Evolutionary conservation across 2,797 vertebrate genomes (phyloP).

Genomic region (Lepilemur septentrionalis): DNA sequence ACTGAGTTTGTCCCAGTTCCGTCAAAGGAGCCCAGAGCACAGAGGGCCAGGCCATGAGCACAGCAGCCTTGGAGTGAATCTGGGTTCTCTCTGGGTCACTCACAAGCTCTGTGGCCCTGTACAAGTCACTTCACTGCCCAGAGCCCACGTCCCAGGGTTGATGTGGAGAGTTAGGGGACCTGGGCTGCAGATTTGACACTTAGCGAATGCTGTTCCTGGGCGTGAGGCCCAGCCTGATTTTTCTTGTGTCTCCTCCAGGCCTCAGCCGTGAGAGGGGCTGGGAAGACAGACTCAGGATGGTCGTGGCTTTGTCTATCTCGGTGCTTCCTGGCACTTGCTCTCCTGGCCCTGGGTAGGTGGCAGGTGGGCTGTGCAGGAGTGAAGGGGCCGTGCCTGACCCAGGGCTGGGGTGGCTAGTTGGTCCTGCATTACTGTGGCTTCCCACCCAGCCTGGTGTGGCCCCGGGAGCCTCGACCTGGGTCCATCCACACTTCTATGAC

Average conservation of each 20-base stretch:
- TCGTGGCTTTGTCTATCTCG: constrained; percentile 18
- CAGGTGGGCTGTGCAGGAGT: neutral
- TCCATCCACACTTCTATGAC: neutral
- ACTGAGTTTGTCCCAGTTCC: neutral
- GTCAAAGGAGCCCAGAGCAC: neutral
- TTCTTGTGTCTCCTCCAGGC: neutral
- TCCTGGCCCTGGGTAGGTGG: neutral
- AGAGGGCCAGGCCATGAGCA: neutral
- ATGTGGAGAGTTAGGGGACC: neutral
- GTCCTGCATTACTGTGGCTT: neutral
- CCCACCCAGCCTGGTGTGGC: neutral
- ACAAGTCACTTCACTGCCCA: neutral
- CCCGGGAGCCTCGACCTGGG: neutral
- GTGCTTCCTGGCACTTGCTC: neutral
- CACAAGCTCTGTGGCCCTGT: neutral
- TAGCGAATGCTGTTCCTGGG: neutral
- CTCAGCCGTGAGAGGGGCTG: constrained; percentile 4
- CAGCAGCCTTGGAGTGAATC: neutral
- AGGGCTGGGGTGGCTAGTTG: neutral
- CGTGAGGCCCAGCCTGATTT: neutral
- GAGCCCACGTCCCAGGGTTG: neutral
- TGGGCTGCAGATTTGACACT: neutral
- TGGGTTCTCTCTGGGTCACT: neutral
- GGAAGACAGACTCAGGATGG: constrained; percentile 32
- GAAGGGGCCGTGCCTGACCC: neutral